A percentile compares a stretch with the other conserved stretches of the same genome.
Conservation (phyloP, 2,113 vertebrate genomes). For the Parus major region DNA sequence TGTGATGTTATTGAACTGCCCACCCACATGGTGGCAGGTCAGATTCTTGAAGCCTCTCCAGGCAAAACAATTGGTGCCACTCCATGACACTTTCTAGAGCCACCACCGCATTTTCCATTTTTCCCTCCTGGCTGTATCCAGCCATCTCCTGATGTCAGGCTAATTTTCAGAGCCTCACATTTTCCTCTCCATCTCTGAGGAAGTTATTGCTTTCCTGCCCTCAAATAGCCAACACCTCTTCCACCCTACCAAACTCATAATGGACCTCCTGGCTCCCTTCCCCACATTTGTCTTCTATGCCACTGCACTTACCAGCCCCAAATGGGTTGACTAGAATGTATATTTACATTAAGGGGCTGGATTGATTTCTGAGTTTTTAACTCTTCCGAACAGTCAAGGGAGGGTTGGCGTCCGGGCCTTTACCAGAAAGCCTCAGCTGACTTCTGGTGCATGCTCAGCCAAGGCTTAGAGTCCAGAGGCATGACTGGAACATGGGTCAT, state of each 20-base stretch:
- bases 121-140: background rate
- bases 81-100: background rate
- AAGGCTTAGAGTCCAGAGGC: background rate
- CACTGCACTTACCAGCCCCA: background rate
- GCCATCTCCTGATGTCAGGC: background rate
- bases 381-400: background rate
- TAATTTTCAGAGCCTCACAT: background rate
- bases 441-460: background rate
- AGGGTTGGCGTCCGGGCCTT: background rate
- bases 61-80: background rate
- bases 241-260: constrained; percentile 5
- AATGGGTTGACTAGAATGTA: background rate
- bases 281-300: background rate
- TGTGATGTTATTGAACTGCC: background rate
- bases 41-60: background rate
- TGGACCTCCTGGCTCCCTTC: constrained; percentile 26
- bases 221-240: background rate
- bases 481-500: rapidly evolving
- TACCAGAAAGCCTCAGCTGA: background rate
- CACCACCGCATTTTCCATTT: background rate
- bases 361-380: background rate
- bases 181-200: background rate
- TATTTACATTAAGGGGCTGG: background rate
- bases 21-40: background rate
- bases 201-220: background rate